phyloP scores from a whole-genome alignment of 1,140 invertebrate species.

The Oppia nitens region DNA sequence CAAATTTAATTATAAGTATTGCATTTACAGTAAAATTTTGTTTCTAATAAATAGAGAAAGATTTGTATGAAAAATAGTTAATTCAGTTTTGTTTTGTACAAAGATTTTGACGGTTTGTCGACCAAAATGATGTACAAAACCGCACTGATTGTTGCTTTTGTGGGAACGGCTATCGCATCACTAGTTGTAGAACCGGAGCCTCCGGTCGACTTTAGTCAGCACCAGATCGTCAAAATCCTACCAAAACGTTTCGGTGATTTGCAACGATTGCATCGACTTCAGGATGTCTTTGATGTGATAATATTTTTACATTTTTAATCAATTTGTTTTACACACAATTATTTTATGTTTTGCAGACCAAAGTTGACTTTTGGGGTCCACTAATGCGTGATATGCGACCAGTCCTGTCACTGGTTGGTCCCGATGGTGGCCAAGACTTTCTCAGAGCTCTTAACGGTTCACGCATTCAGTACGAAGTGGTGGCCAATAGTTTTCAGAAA shows the following conservation, averaged over 20 bases:
- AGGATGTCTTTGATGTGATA: constrained; percentile 8
- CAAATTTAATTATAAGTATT: no score
- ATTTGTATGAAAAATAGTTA: no score
- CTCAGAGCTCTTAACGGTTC: constrained; percentile 3
- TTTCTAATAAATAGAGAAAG: no score
- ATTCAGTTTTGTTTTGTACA: no score
- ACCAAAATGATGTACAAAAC: no score
- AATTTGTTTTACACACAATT: neutral
- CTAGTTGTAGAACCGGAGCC: no score
- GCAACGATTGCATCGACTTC: neutral
- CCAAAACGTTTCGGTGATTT: neutral
- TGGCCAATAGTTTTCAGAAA: constrained; percentile 7
- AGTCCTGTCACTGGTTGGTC: constrained; percentile 12
- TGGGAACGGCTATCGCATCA: no score
- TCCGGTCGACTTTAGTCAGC: neutral
- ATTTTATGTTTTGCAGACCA: neutral
- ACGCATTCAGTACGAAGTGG: constrained; percentile 5
- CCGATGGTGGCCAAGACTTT: neutral
- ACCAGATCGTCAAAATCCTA: constrained; percentile 8
- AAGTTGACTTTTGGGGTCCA: constrained; percentile 5
- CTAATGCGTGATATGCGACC: constrained; percentile 5
- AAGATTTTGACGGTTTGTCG: no score
- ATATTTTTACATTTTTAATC: neutral
- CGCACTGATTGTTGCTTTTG: no score
- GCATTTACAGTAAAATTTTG: no score